Evolutionary conservation across 2,113 vertebrate genomes (phyloP).

Genomic region (Anarhynchus alexandrinus): DNA sequence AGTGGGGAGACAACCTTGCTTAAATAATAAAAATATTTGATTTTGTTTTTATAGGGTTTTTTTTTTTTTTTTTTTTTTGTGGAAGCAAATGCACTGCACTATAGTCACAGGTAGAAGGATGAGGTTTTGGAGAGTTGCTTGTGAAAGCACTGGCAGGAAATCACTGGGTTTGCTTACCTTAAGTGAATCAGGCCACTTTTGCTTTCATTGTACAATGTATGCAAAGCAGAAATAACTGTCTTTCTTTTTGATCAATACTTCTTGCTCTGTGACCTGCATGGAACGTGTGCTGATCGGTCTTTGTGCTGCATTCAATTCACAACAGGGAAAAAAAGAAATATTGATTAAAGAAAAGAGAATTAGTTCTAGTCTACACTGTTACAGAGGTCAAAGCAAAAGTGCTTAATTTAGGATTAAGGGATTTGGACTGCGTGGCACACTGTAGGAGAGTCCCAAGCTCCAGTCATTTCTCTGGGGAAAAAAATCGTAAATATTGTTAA

Average conservation of each 20-base stretch:
- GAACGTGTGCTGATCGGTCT: not conserved
- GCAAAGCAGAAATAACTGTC: not conserved
- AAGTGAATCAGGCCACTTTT: not conserved
- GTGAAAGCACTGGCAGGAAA: not conserved
- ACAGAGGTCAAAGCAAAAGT: not conserved
- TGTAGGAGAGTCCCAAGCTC: not conserved
- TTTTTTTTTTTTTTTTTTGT: not conserved
- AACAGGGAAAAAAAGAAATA: not conserved
- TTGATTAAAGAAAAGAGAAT: not conserved
- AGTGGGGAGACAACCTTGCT: not conserved
- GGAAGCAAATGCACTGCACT: not conserved
- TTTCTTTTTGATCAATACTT: not conserved
- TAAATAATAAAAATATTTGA: not conserved
- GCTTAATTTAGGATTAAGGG: not conserved
- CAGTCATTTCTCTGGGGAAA: not conserved
- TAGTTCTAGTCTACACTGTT: not conserved
- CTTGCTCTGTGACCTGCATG: not conserved
- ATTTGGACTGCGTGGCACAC: not conserved
- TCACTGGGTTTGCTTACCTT: not conserved
- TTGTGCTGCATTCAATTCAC: not conserved
- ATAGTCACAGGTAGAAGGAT: not conserved
- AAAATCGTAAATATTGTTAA: not conserved
- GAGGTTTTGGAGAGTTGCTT: not conserved
- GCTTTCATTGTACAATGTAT: not conserved
- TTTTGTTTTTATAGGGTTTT: not conserved